These are phyloP conservation scores for Catharus ustulatus DNA, from an alignment of 2,797 vertebrate species.

Conservation along the genomic window DNA sequence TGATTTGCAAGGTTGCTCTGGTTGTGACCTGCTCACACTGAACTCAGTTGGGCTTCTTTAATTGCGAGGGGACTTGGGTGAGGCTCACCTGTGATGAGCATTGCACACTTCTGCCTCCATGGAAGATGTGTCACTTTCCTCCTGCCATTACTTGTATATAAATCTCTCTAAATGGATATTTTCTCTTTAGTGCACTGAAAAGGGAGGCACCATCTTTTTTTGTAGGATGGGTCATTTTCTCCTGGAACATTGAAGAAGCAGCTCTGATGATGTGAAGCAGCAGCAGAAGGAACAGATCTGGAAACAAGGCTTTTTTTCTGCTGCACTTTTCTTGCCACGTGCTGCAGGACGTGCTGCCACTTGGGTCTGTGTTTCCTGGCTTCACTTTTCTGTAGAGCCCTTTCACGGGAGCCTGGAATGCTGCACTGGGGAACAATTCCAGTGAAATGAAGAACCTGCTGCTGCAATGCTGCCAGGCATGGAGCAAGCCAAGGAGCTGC, in stretches of 20 bases:
- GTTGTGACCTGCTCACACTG: not conserved
- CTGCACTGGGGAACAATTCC: not conserved
- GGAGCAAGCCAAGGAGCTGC: not conserved
- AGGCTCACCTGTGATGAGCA: not conserved
- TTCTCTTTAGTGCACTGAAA: not conserved
- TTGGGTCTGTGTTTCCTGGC: not conserved
- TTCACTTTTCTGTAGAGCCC: not conserved
- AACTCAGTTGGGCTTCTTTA: not conserved
- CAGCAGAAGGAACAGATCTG: not conserved
- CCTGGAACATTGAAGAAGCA: not conserved
- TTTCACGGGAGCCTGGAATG: not conserved
- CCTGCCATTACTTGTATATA: not conserved
- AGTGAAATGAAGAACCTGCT: not conserved
- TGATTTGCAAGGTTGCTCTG: not conserved
- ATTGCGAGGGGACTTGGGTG: not conserved
- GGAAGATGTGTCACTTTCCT: not conserved
- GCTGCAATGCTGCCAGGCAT: not conserved
- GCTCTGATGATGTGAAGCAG: not conserved
- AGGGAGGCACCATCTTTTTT: not conserved
- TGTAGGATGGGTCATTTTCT: not conserved
- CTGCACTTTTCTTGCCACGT: not conserved
- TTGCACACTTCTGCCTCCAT: not conserved
- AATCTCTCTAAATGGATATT: not conserved
- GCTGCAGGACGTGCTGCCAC: not conserved
- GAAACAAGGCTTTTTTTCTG: not conserved